Base-by-base conservation (phyloP, 2,888 invertebrate genomes). In the Microplitis deprimator region DNA sequence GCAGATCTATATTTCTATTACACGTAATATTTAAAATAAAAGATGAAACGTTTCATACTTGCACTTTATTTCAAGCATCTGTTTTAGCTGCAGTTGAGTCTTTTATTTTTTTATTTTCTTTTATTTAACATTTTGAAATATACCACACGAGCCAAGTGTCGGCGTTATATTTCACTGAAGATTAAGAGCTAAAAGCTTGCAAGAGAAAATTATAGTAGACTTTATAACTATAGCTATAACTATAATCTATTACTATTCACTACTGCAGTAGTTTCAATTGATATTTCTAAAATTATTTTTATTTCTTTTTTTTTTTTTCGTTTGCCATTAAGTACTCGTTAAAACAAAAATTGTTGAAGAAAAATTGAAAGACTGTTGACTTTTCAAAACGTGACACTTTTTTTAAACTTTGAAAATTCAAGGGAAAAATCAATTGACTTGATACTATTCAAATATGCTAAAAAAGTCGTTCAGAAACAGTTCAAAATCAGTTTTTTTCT, bases 11-110 rank as follows among this genome's bases (percentile, higher is more conserved):
- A 71, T 39, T 62, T 72, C 40, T 40, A 72, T 72, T 64, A 39
- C 39, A 72, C 40, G 70, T 29, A 40, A 50, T 69, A 75, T 62
- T 75, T 75, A n/a, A 50, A 50, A 13, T 50, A 50, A 70, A 70
- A 62, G 75, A 75, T 75, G 75, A 75, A 74, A 74, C 68, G 68
- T 67, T 68, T 64, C 60, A 41, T 68, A 40, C 68, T 60, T 74
- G 74, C 68, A 62, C 68, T 74, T 68, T 68, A 74, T 68, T 60
- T 68, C 74, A 62, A 64, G 41, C 72, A 72, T 67, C 68, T 74
- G 74, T 68, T 74, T 74, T 17, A 64, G 40, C 50, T 50, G 50
- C 20, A 71, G 61, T 71, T 29, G 4, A 29, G 29, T 61, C 39
- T 61, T 38, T n/a, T 17, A 29, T 8, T 50, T 64, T 41, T 64